Evolutionary conservation across 2,888 invertebrate species (phyloP), one percentile per base, ranked within the genome.

Genomic region (Glaucopsyche alexis): DNA sequence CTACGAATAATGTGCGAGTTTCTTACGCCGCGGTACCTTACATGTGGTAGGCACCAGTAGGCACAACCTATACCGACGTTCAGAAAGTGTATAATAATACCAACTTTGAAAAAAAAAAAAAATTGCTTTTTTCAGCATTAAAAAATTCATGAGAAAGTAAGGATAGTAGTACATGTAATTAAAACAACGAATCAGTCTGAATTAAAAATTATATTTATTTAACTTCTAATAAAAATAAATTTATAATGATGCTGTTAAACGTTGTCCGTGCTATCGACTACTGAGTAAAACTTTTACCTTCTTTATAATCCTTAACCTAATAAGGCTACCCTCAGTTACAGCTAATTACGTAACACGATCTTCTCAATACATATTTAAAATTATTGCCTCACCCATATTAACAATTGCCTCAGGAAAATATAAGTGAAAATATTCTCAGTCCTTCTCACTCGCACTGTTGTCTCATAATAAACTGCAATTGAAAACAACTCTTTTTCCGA

Each of bases 311-410:
- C 90, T 91, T 91, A 91, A 73, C 81, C 92, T 92, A 92, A 83
- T 92, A 92, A 92, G 92, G 92, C 92, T 93, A 91, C 88, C 89
- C 90, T 91, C 91, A 92, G 88, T 83, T 84, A 89, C 90, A 91
- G 85, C 80, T 82, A 83, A 77, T 76, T 83, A 84, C 81, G 80
- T 82, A 83, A 76, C 74, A 76, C 84, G 83, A 84, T 84, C 84
- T 84, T 79, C 82, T 81, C 81, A 81, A 81, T 75, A 29, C 29
- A 29, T 29, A 76, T 80, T 76, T 72, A 75, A 78, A 80, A 81
- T 84, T 85, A 86, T 87, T 88, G 87, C 86, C 87, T 81, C 79
- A 77, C 42, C 75, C 75, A 42, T 74, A 66, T 49, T 40, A 74
- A 76, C 77, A 72, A 40, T 49, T 76, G 71, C 67, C 75, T 76